phyloP scores from a whole-genome alignment of 2,113 vertebrate species.

The Menidia beryllina region DNA sequence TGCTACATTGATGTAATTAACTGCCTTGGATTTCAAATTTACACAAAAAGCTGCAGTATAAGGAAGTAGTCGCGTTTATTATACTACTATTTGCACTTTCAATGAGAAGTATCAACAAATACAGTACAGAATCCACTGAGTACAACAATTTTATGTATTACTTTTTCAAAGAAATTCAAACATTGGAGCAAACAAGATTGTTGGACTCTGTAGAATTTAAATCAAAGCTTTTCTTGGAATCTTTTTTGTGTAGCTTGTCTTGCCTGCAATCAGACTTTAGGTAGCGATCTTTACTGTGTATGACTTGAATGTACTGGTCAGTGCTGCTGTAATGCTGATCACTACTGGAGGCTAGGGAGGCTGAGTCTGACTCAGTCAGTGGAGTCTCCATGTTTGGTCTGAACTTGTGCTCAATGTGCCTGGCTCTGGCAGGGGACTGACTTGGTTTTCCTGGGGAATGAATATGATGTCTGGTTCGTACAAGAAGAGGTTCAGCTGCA shows the following conservation, averaged over 20 bases:
- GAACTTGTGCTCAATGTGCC: conserved; percentile 77
- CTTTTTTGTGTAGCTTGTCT: conserved; percentile 80
- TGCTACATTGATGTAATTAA: no score
- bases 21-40: no score
- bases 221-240: conserved; percentile 75
- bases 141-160: no score
- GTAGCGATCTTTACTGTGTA: conserved; percentile 85
- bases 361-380: conserved; percentile 89
- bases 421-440: conserved; percentile 46
- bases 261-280: conserved; percentile 76
- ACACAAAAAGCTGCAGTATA: no score
- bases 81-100: not conserved
- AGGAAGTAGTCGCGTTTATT: no score
- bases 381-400: conserved; percentile 81
- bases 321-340: conserved; percentile 91
- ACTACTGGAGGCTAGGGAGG: conserved; percentile 90
- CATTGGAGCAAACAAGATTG: conserved; percentile 90
- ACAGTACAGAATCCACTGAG: not conserved
- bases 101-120: not conserved
- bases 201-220: conserved; percentile 72
- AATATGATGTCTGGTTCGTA: conserved; percentile 38
- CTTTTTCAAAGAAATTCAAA: conserved; percentile 54
- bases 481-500: conserved; percentile 61
- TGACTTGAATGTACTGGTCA: conserved; percentile 90
- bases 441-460: conserved; percentile 52